Evolutionary conservation across 1,140 invertebrate species (phyloP).

Genomic region (Leptinotarsa lineolata): DNA sequence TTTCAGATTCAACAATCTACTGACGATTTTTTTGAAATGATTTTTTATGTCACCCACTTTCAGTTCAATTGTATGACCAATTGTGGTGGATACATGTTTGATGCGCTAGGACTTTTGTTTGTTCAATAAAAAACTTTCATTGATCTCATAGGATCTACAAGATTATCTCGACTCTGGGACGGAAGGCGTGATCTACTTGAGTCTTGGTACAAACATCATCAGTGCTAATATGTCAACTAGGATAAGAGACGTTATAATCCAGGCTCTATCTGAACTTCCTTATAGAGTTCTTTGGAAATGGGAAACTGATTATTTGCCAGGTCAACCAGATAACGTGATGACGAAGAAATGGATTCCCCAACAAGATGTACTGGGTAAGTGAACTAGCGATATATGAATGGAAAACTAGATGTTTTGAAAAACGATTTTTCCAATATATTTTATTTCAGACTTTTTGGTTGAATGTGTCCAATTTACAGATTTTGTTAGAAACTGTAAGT

Average conservation of each 20-base stretch:
- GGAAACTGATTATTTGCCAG: slow-evolving; percentile 35
- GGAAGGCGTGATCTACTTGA: slow-evolving; percentile 52
- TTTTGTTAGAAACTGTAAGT: no score
- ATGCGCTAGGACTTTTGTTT: neutral
- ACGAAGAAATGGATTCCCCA: slow-evolving; percentile 61
- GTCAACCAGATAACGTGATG: slow-evolving; percentile 37
- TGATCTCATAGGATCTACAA: slow-evolving; percentile 53
- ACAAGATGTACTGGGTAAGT: slow-evolving; percentile 60
- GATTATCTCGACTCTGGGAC: slow-evolving; percentile 51
- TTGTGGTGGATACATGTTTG: neutral
- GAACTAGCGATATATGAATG: no score
- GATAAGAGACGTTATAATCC: slow-evolving; percentile 34
- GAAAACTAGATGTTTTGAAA: no score
- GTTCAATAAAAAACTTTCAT: neutral
- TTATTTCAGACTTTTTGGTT: no score
- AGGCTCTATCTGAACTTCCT: slow-evolving; percentile 43
- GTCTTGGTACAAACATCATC: slow-evolving; percentile 51
- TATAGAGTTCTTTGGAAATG: slow-evolving; percentile 55
- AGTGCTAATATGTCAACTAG: slow-evolving; percentile 35
- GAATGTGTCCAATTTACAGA: no score
- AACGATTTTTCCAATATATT: no score
- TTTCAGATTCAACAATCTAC: no score
- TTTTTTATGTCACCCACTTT: no score
- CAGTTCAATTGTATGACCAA: neutral
- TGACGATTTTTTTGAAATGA: no score